Conservation (phyloP, 92 coral and sea anemone genomes). For the Ricordea florida region DNA sequence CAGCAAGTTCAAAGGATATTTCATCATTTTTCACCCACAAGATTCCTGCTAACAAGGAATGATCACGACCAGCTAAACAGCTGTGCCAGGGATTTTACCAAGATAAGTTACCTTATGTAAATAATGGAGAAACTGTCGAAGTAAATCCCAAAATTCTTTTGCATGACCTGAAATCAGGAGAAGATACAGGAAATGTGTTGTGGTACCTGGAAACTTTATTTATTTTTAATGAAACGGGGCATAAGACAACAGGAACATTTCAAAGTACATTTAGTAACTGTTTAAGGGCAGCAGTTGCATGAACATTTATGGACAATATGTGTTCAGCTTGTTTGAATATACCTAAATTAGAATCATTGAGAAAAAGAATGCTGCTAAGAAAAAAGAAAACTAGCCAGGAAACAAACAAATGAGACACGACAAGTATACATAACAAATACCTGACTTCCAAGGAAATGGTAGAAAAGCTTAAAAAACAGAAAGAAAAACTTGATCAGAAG, state of each 20-base stretch:
- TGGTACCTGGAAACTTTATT: background rate
- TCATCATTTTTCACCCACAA: background rate
- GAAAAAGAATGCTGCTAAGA: constrained; percentile 8
- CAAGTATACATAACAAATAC: constrained; percentile 10
- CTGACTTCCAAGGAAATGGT: constrained; percentile 26
- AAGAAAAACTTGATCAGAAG: constrained; percentile 1
- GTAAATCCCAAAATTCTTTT: background rate
- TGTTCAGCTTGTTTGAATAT: constrained; percentile 28
- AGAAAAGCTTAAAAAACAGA: constrained; percentile 11
- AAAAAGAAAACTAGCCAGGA: background rate
- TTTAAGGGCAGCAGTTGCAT: constrained; percentile 12
- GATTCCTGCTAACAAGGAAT: background rate
- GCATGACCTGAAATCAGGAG: background rate
- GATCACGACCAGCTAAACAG: background rate
- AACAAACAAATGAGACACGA: too few relatives aligned
- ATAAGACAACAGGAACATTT: background rate
- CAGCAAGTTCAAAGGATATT: background rate
- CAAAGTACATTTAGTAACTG: background rate
- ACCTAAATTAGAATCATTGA: constrained; percentile 27
- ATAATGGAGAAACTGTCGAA: background rate
- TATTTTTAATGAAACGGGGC: background rate
- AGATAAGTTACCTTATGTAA: background rate
- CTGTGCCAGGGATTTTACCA: background rate
- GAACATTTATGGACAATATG: constrained; percentile 6
- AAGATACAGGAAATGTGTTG: background rate